phyloP scores from a whole-genome alignment of 2,797 vertebrate genomes.

The Pelodytes ibericus region DNA sequence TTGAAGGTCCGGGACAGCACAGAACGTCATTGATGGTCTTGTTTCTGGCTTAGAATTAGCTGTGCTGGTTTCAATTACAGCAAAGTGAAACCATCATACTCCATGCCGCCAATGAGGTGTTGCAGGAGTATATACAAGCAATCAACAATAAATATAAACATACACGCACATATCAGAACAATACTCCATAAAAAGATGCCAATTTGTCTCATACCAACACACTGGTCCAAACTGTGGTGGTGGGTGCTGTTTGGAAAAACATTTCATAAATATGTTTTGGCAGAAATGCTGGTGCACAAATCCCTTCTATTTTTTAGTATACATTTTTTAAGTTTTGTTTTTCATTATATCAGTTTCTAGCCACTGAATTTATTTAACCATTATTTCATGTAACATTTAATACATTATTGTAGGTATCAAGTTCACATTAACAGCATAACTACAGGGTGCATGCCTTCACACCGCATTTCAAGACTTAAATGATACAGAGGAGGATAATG shows the following conservation, averaged over 20 bases:
- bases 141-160: background rate
- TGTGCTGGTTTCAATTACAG: too few relatives aligned
- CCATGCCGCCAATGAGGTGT: too few relatives aligned
- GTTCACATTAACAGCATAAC: slow-evolving; percentile 60
- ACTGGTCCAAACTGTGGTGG: background rate
- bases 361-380: background rate
- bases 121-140: background rate
- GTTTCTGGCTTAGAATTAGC: too few relatives aligned
- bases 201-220: background rate
- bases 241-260: background rate
- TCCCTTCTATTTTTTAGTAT: background rate
- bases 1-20: too few relatives aligned
- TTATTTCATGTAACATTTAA: slow-evolving; percentile 59
- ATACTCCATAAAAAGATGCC: background rate
- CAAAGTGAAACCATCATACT: too few relatives aligned
- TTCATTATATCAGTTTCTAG: too few relatives aligned
- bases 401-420: slow-evolving; percentile 58
- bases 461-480: too few relatives aligned
- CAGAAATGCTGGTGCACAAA: slow-evolving; percentile 4
- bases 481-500: background rate
- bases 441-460: slow-evolving; percentile 47
- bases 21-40: too few relatives aligned
- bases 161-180: background rate
- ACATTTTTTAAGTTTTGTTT: background rate
- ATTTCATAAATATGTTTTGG: background rate